These are phyloP conservation scores for Micoletzkya japonica DNA, from an alignment of 2,888 invertebrate genomes.

Conservation along the genomic window DNA sequence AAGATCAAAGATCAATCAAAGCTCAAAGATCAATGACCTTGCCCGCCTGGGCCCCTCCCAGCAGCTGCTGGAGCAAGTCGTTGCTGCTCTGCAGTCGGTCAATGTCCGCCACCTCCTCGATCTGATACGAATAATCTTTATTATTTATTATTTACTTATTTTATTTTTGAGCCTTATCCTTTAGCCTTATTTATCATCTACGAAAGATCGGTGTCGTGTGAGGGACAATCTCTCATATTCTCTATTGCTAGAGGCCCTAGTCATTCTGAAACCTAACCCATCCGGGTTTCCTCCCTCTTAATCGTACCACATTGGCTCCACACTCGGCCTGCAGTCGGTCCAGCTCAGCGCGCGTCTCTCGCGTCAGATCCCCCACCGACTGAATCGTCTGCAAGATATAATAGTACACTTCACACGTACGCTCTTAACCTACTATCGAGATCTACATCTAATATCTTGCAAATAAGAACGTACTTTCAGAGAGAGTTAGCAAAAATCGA, in stretches of 20 bases:
- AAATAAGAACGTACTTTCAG: no score
- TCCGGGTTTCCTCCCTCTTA: no score
- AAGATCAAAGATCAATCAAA: not conserved
- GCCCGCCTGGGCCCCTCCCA: constrained; percentile 17
- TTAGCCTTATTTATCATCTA: no score
- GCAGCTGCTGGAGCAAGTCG: constrained; percentile 14
- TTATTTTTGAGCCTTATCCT: not conserved
- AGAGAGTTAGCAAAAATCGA: no score
- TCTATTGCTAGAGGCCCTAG: no score
- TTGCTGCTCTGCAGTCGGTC: constrained; percentile 7
- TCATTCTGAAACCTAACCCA: no score
- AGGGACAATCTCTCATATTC: no score
- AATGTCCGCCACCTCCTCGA: constrained; percentile 14
- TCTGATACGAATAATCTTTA: not conserved
- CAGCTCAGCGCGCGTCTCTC: not conserved
- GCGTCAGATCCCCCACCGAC: not conserved
- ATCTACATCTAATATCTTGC: no score
- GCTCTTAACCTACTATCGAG: no score
- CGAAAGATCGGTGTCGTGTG: no score
- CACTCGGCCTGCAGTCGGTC: not conserved
- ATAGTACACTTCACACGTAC: no score
- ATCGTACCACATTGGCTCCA: not conserved
- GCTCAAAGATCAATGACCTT: not conserved
- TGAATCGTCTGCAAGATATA: not conserved
- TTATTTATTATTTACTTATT: constrained; percentile 1